These are phyloP conservation scores for Dyspetes luteomarginatus DNA, from an alignment of 2,888 invertebrate species.

Conservation along the genomic window DNA sequence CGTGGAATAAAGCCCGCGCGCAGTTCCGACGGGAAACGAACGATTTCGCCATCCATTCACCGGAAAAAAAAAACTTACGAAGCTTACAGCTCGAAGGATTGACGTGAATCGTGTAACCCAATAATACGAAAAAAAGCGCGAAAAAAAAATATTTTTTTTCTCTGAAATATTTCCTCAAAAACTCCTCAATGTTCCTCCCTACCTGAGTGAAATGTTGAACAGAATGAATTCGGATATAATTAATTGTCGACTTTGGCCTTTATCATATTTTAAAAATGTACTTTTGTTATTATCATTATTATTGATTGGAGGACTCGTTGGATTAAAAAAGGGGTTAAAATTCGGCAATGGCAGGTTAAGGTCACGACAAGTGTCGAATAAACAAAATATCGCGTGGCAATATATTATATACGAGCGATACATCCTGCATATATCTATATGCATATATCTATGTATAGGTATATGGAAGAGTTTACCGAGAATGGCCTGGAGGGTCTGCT, in stretches of 20 bases:
- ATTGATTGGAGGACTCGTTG: neutral
- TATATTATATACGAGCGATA: neutral
- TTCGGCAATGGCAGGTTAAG: neutral
- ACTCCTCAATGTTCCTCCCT: no score
- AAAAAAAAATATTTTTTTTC: no score
- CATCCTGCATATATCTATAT: neutral
- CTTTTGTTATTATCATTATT: neutral
- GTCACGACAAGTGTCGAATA: neutral
- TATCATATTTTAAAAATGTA: neutral
- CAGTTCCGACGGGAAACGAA: slow-evolving; percentile 29
- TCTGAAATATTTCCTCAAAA: no score
- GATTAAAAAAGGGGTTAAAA: neutral
- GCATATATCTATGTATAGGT: neutral
- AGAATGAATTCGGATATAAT: no score
- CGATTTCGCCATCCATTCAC: slow-evolving; percentile 8
- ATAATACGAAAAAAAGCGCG: no score
- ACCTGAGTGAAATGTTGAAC: no score
- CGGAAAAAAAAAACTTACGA: neutral
- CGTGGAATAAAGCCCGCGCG: slow-evolving; percentile 43
- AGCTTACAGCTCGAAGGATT: neutral
- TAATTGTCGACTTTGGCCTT: no score
- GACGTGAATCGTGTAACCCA: no score
- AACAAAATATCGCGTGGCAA: neutral
- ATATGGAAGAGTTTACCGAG: slow-evolving; percentile 74
- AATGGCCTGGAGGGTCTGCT: slow-evolving; percentile 83